Evolutionary conservation across 2,797 vertebrate genomes (phyloP), one percentile per base, ranked within the genome.

Genomic region (Lateolabrax maculatus): DNA sequence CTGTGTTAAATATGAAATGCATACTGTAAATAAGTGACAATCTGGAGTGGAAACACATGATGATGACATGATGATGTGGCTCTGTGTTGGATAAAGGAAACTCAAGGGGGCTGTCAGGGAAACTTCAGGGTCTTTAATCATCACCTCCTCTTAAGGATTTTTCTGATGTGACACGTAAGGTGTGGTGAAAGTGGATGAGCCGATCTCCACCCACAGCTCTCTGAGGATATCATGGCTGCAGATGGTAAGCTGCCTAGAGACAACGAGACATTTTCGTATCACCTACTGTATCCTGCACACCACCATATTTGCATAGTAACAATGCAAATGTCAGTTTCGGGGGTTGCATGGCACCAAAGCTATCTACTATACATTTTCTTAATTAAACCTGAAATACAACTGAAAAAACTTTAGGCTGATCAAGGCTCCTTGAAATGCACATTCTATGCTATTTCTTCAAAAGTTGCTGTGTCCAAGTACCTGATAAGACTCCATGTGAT

Each of bases 321-420:
- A 77, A 57, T 75, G 69, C 65, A 78, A 79, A 83, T 75, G 84
- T 85, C 79, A 76, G 67, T 37, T 58, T n/a, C 36, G 36, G 66
- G 31, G 68, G 72, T 65, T 34, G 16, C 52, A 39, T 12, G 3
- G 29, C 11, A 11, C 5, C 39, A 53, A 39, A 69, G 53, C 62
- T 27, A 21, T 43, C 41, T 36, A 9, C 41, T 34, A 19, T 21
- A 46, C 43, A 51, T 39, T 44, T 37, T 37, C 46, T 25, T 43
- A n/a, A 31, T 3, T 56, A 29, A 58, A 41, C 13, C 34, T 67
- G 23, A 21, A 53, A 53, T 2, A 37, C 11, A 2, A 29, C 15
- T 37, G n/a, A 34, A 34, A n/a, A 10, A 63, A 5, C 25, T 43
- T 18, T 41, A 8, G 27, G 18, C 15, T 6, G 6, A 31, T 46